These are phyloP conservation scores for Phrynocephalus forsythii DNA, from an alignment of 2,797 vertebrate species.

Conservation along the genomic window DNA sequence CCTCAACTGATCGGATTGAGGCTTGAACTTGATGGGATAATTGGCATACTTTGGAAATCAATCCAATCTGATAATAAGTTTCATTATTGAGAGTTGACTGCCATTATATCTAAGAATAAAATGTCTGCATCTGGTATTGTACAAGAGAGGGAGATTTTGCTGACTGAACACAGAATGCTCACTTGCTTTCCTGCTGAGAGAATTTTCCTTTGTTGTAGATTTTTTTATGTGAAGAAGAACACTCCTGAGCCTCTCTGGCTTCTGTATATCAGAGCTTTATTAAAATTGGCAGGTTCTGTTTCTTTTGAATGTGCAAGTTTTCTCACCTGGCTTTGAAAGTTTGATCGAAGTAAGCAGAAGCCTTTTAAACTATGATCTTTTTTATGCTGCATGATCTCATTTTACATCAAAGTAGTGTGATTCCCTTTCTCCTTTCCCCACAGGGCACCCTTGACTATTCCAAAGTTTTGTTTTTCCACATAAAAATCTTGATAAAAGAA, in stretches of 20 bases:
- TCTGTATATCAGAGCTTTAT: constrained; percentile 15
- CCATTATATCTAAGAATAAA: not conserved
- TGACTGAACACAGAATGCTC: constrained; percentile 9
- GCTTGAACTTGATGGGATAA: not conserved
- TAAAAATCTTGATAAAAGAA: not conserved
- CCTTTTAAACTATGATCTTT: not conserved
- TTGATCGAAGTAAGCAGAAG: constrained; percentile 8
- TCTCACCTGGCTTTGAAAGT: constrained; percentile 5
- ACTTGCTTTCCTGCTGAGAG: constrained; percentile 14
- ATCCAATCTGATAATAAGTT: not conserved
- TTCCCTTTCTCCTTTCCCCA: not conserved
- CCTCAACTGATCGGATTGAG: no score
- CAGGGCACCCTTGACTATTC: not conserved
- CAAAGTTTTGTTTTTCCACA: not conserved
- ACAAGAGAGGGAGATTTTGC: not conserved
- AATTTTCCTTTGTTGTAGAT: not conserved
- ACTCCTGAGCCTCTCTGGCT: not conserved
- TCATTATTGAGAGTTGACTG: not conserved
- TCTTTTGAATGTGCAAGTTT: not conserved
- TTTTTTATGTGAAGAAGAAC: not conserved
- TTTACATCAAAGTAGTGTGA: constrained; percentile 5
- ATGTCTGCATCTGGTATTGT: not conserved
- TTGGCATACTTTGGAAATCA: constrained; percentile 8
- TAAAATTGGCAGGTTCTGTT: constrained; percentile 4
- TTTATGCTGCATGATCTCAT: not conserved